Base-by-base conservation (phyloP, 2,797 vertebrate species). In the Oryzias sinensis region DNA sequence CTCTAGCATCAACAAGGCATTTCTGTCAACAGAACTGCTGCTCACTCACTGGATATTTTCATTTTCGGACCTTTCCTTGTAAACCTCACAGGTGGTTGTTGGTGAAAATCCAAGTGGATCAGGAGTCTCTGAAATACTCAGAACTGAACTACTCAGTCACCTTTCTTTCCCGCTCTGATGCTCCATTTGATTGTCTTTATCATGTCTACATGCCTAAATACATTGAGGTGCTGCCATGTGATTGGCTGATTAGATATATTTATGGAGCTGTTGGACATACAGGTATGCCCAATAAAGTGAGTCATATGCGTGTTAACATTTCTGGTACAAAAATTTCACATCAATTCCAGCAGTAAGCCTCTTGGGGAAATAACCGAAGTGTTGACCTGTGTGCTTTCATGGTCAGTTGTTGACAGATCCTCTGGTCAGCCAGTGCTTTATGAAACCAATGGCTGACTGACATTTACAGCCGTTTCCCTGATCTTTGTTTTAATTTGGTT, bases 1-100 rank as follows among this genome's bases (percentile, higher is more conserved):
- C 66, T 69, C 55, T 74, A 65, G 65, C 76, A 83, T 75, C 81
- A 79, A 64, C 59, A 59, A 73, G 64, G 37, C 68, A 70, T 73
- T 77, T 80, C 18, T 22, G 9, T 9, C 8, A 9, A 8, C 29
- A 33, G 29, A 11, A 33, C 29, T 33, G 29, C 29, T 3, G 29
- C 29, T 11, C 8, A 2, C 29, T 33, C 8, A 9, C 29, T 33
- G 29, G 8, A 11, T 33, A 33, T 33, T 33, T 11, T 33, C 29
- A 2, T 9, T 33, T 33, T 11, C 8, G 1, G 29, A 33, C 8
- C 29, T 9, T 33, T 11, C 29, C 9, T 8, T 33, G 29, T 33
- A 9, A 33, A 33, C 29, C 29, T 2, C 9, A 33, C 2, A 33
- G 29, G 3, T 33, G 29, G 29, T 11, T 33, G 29, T 33, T 8